These are phyloP conservation scores for Otolemur crassicaudatus DNA, from an alignment of 2,797 vertebrate species.

Conservation along the genomic window DNA sequence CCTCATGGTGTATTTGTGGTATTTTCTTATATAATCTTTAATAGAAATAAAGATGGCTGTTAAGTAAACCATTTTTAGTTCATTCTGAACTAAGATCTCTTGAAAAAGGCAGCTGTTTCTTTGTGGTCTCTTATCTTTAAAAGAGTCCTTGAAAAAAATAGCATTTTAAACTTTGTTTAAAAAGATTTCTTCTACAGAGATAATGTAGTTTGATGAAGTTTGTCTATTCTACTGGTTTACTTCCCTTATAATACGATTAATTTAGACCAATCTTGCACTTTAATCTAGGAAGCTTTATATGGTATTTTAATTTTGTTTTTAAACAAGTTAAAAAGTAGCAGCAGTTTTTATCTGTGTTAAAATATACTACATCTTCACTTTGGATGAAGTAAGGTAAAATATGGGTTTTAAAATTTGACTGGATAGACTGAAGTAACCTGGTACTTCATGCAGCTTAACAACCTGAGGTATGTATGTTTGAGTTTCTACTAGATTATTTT, in stretches of 20 bases:
- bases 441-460: constrained; percentile 65
- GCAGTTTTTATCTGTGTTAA: constrained; percentile 44
- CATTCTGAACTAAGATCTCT: constrained; percentile 13
- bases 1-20: not conserved
- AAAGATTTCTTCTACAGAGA: not conserved
- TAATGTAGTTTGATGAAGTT: constrained; percentile 38
- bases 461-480: constrained; percentile 73
- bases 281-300: constrained; percentile 28
- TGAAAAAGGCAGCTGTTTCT: constrained; percentile 40
- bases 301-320: constrained; percentile 23
- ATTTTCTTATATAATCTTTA: constrained; percentile 33
- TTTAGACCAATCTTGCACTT: not conserved
- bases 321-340: constrained; percentile 28
- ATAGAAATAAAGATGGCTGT: not conserved
- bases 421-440: not conserved
- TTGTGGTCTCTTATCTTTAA: not conserved
- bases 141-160: constrained; percentile 19
- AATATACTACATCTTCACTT: not conserved
- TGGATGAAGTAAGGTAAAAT: constrained; percentile 43
- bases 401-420: not conserved
- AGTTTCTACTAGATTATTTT: constrained; percentile 84
- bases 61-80: constrained; percentile 30
- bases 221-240: constrained; percentile 3
- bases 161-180: constrained; percentile 27
- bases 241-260: constrained; percentile 18